Evolutionary conservation across 92 coral and sea anemone genomes (phyloP).

Genomic region (Zoanthus sansibaricus): DNA sequence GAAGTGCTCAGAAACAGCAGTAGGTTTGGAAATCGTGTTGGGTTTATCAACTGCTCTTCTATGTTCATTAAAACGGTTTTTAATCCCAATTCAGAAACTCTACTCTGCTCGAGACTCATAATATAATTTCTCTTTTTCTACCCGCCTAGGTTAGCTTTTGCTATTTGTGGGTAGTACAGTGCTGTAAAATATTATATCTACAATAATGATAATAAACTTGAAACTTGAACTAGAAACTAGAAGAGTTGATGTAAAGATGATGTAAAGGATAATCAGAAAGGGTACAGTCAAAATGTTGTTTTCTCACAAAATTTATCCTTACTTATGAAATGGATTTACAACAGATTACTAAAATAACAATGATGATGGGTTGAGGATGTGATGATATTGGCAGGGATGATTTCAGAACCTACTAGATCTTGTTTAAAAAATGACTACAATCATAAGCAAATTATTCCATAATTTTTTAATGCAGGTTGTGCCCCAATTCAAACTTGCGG

Average conservation of each 20-base stretch:
- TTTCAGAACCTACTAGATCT: not conserved
- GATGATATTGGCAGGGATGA: not conserved
- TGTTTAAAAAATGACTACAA: not conserved
- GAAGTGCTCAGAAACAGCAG: too few relatives aligned
- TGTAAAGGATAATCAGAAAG: constrained; percentile 1
- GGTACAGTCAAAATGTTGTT: constrained; percentile 5
- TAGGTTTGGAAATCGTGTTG: too few relatives aligned
- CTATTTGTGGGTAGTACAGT: too few relatives aligned
- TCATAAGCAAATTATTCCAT: not conserved
- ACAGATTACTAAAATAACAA: not conserved
- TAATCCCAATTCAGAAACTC: too few relatives aligned
- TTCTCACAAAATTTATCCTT: not conserved
- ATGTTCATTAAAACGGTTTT: too few relatives aligned
- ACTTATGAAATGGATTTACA: not conserved
- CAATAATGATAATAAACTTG: too few relatives aligned
- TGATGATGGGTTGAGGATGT: not conserved
- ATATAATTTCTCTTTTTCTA: too few relatives aligned
- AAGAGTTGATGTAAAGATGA: not conserved
- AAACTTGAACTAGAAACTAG: too few relatives aligned
- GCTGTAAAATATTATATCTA: too few relatives aligned
- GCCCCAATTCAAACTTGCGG: not conserved
- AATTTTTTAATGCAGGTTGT: constrained; percentile 2
- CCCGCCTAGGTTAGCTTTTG: too few relatives aligned
- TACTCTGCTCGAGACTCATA: too few relatives aligned
- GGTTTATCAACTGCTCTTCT: too few relatives aligned